Conservation (phyloP, 2,113 vertebrate genomes). For the Corythornis madagascariensis region DNA sequence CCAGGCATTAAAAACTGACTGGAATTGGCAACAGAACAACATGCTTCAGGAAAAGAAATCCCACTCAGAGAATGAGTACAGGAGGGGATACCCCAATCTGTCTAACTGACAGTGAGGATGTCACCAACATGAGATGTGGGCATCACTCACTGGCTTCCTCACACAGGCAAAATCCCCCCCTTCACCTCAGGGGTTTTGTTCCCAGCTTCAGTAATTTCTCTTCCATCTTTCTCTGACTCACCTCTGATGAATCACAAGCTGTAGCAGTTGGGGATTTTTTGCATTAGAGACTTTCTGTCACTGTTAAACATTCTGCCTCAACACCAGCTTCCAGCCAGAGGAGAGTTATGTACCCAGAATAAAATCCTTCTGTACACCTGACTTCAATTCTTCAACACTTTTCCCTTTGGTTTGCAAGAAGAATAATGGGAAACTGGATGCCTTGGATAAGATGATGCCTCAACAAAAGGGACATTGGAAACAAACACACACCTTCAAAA, state of each 20-base stretch:
- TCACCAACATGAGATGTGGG: background rate
- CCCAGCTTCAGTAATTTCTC: accelerated
- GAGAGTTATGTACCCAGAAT: background rate
- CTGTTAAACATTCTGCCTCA: background rate
- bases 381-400: background rate
- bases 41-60: background rate
- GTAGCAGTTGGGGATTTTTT: background rate
- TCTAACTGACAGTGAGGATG: background rate
- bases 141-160: background rate
- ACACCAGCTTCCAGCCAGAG: background rate
- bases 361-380: background rate
- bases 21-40: background rate
- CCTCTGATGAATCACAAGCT: background rate
- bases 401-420: background rate
- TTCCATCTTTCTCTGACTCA: background rate
- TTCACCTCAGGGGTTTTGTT: background rate
- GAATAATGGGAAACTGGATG: background rate
- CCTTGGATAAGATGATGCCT: background rate
- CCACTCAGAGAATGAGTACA: background rate
- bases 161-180: background rate
- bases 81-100: background rate
- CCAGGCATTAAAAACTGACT: background rate
- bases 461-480: background rate
- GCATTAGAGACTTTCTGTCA: background rate
- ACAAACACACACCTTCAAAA: slow-evolving; percentile 5